A percentile compares a stretch with the other conserved stretches of the same genome.
Evolutionary conservation across 2,888 invertebrate genomes (phyloP).

Genomic region (Eulithis prunata): DNA sequence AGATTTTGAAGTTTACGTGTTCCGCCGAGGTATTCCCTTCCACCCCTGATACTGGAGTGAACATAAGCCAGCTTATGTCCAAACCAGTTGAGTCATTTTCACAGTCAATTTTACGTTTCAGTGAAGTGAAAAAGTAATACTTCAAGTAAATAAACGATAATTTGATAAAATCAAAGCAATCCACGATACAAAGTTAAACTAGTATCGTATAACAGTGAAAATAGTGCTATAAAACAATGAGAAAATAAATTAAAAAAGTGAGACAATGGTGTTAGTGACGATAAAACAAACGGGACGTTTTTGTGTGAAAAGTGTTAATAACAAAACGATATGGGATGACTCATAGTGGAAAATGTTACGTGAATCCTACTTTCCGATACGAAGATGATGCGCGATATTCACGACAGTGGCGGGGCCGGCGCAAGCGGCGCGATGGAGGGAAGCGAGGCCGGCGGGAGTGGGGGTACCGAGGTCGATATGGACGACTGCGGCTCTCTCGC

Average conservation of each 20-base stretch:
- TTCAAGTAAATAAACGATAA: slow-evolving; percentile 63
- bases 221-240: slow-evolving; percentile 59
- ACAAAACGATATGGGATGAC: slow-evolving; percentile 83
- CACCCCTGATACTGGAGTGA: slow-evolving; percentile 64
- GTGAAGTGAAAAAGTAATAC: slow-evolving; percentile 71
- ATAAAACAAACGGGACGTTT: slow-evolving; percentile 61
- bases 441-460: slow-evolving; percentile 83
- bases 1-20: slow-evolving; percentile 56
- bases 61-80: slow-evolving; percentile 73
- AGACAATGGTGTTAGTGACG: slow-evolving; percentile 70
- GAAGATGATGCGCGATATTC: slow-evolving; percentile 84
- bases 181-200: slow-evolving; percentile 76
- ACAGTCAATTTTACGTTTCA: slow-evolving; percentile 56
- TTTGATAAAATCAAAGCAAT: slow-evolving; percentile 74
- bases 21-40: slow-evolving; percentile 66
- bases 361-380: slow-evolving; percentile 72
- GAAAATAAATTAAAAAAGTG: slow-evolving; percentile 54
- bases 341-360: slow-evolving; percentile 81
- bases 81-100: slow-evolving; percentile 60
- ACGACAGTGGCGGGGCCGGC: slow-evolving; percentile 80
- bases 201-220: slow-evolving; percentile 54
- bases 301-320: slow-evolving; percentile 71
- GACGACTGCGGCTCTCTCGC: slow-evolving; percentile 83
- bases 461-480: slow-evolving; percentile 82
- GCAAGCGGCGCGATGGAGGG: slow-evolving; percentile 81